Percentiles rank a stretch among this genome's conserved stretches.
These are phyloP conservation scores for Tribolium castaneum DNA, from an alignment of 1,140 invertebrate genomes.

Conservation along the genomic window DNA sequence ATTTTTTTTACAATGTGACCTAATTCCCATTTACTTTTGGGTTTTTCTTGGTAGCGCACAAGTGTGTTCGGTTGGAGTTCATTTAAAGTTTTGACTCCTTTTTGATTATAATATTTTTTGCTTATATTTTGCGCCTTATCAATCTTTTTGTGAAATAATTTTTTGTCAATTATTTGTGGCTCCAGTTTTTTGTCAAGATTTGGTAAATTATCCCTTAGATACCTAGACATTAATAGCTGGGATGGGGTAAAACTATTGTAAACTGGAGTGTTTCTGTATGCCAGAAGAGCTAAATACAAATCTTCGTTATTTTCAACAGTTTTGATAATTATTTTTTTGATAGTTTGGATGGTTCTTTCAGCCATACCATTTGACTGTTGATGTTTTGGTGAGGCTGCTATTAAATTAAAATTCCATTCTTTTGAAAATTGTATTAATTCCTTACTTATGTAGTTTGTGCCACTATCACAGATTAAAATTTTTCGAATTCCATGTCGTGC, in stretches of 20 bases:
- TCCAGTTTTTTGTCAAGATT: constrained; percentile 15
- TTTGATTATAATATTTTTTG: constrained; percentile 33
- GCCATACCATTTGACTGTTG: no score
- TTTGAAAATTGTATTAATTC: no score
- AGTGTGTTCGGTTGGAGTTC: neutral
- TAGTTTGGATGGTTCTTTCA: no score
- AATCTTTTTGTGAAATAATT: neutral
- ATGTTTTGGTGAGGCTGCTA: no score
- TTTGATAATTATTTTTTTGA: no score
- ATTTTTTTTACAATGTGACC: constrained; percentile 21
- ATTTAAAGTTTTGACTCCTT: constrained; percentile 1
- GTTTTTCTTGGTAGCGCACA: constrained; percentile 25
- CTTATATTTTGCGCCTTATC: neutral
- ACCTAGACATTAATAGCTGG: constrained; percentile 26
- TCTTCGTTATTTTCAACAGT: no score
- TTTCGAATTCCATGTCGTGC: no score
- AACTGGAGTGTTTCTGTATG: no score
- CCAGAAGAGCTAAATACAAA: no score
- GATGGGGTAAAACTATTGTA: neutral
- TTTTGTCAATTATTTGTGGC: constrained; percentile 15
- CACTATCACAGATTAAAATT: no score
- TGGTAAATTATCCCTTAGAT: constrained; percentile 12
- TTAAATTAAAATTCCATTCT: no score
- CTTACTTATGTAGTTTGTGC: no score
- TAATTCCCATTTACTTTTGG: constrained; percentile 26